A percentile compares a stretch with the other conserved stretches of the same genome.
phyloP scores from a whole-genome alignment of 2,797 vertebrate species.

The Channa striata region DNA sequence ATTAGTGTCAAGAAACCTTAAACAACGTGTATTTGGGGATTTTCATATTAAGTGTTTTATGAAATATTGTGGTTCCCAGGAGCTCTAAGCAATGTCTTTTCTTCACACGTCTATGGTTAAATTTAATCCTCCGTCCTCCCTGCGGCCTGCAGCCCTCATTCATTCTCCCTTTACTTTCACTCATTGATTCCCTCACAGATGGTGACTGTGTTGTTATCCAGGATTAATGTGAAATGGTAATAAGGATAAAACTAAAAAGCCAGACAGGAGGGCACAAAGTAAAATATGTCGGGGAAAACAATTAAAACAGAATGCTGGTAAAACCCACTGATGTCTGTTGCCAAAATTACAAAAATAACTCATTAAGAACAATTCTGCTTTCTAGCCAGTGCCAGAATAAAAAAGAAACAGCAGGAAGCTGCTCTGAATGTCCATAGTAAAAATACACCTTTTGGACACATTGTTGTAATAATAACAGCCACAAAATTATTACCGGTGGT shows the following conservation, averaged over 20 bases:
- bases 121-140: conserved; percentile 44
- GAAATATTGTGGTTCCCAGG: conserved; percentile 45
- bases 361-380: conserved; percentile 27
- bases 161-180: conserved; percentile 13
- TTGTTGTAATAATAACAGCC: background rate
- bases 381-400: conserved; percentile 28
- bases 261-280: conserved; percentile 18
- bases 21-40: conserved; percentile 57
- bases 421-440: conserved; percentile 6
- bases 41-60: conserved; percentile 59
- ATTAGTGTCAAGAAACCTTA: conserved; percentile 53
- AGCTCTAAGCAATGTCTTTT: conserved; percentile 48
- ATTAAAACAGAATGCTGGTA: background rate
- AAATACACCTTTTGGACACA: conserved; percentile 15
- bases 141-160: conserved; percentile 27
- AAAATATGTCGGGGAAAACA: conserved; percentile 14
- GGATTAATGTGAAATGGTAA: conserved; percentile 46
- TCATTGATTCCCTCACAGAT: conserved; percentile 27
- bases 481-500: too few relatives aligned
- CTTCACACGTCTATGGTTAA: conserved; percentile 57
- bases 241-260: conserved; percentile 27
- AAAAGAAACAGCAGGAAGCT: conserved; percentile 7
- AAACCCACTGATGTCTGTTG: conserved; percentile 10
- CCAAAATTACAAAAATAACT: conserved; percentile 34
- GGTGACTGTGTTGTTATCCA: conserved; percentile 21